Base-by-base conservation (phyloP, 2,797 vertebrate species). In the Anniella stebbinsi region DNA sequence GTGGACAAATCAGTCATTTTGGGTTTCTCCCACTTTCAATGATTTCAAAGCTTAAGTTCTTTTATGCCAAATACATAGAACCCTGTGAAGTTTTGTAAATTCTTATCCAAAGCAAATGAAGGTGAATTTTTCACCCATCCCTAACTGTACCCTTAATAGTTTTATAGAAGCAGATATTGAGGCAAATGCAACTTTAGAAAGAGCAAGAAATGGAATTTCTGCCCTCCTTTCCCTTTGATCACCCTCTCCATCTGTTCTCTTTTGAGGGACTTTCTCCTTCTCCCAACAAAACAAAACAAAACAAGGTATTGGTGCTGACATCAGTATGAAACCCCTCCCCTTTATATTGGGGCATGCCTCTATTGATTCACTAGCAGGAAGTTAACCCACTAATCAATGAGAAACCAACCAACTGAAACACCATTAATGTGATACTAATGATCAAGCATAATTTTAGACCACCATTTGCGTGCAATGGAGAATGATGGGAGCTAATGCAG, bases 391-490 rank as follows among this genome's bases (percentile, higher is more conserved):
- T 89, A 9, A 89, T 82, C 15, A 88, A 0, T 76, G 76, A 93
- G 1, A 10, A 91, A 4, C 38, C 89, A 91, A 90, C 25, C 60
- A 10, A 54, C 82, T 21, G 90, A 12, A 92, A 93, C 93, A 38
- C 0, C 0, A 67, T 21, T n/a, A 92, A 91, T 89, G 69, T 36
- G 3, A 25, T 89, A 91, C 92, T 86, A 89, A 38, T 63, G 89
- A 63, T 87, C 78, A 69, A 83, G 9, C 15, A 45, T 3, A 17
- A 18, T 89, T 87, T 89, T 76, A 89, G 48, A 80, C 21, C 4
- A 88, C 21, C 67, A 28, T 10, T 41, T 45, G 45, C 23, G 41
- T 45, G 41, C 23, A 15, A 33, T 8, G 51, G 8, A n/a, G 15
- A 33, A 6, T 21, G 12, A 30, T 25, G 45, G 30, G 76, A 30